phyloP scores from a whole-genome alignment of 2,113 vertebrate genomes.

The Glareola pratincola region DNA sequence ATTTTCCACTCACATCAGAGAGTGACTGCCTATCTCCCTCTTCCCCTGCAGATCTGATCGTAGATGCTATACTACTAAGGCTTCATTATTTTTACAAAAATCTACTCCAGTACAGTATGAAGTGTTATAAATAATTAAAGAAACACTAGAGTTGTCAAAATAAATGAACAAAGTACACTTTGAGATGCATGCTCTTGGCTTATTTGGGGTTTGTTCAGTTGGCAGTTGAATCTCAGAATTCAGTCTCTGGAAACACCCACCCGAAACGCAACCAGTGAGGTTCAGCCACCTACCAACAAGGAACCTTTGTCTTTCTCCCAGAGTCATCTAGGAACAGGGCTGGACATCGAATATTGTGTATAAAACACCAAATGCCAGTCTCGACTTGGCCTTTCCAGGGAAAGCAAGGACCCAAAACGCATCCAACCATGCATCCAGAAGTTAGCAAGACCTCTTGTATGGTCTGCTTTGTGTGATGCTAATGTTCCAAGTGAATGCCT shows the following conservation, averaged over 20 bases:
- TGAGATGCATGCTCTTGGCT: conserved; percentile 46
- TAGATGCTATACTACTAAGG: conserved; percentile 32
- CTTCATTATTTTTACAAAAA: conserved; percentile 69
- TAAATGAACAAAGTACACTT: conserved; percentile 61
- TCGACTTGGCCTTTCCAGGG: background rate
- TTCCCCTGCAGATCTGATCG: conserved; percentile 36
- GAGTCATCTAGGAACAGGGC: conserved; percentile 6
- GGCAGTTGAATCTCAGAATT: conserved; percentile 6
- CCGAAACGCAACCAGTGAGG: background rate
- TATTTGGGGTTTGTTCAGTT: conserved; percentile 37
- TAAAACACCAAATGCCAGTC: background rate
- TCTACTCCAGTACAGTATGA: conserved; percentile 51
- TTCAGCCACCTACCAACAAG: conserved; percentile 15
- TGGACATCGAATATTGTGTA: background rate
- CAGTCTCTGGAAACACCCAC: background rate
- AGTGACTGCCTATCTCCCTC: background rate
- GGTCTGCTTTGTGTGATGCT: conserved; percentile 37
- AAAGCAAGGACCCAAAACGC: background rate
- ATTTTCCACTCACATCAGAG: conserved; percentile 11
- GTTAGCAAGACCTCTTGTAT: conserved; percentile 48
- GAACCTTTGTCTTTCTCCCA: background rate
- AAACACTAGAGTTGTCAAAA: conserved; percentile 67
- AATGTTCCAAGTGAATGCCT: conserved; percentile 60
- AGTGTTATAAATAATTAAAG: conserved; percentile 67
- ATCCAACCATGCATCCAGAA: conserved; percentile 35